Base-by-base conservation (phyloP, 2,113 vertebrate genomes). In the Caloenas nicobarica region DNA sequence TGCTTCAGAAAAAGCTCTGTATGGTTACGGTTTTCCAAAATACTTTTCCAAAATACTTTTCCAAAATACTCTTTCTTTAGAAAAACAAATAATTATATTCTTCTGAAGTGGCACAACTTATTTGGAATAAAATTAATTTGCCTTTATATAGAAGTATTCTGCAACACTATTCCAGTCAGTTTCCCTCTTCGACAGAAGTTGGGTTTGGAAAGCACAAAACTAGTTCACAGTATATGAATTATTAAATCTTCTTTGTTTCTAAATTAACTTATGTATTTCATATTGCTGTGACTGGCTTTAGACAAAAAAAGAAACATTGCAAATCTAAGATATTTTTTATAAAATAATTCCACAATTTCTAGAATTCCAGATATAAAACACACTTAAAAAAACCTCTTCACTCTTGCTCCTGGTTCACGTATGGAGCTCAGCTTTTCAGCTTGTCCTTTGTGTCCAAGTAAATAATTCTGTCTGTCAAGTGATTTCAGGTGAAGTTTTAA, bases 401-500 rank as follows among this genome's bases (percentile, higher is more conserved):
- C 9, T 85, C 6, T 57, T 80, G 33, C 36, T 81, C 10, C 33
- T 42, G 15, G 31, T 44, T 62, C 29, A 23, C 0, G 0, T 86
- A 23, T 3, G 14, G 50, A 86, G 25, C 19, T 90, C 56, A 88
- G 40, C 31, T 86, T 83, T 88, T 86, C 44, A 88, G 19, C 57
- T 57, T 73, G 58, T 79, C 38, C 19, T 71, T 11, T 88, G 0
- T 13, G 29, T 79, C 68, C 60, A 69, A n/a, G n/a, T 86, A 50
- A 91, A 91, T 13, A 13, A 33, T 8, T 83, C n/a, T 81, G 31
- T 58, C 66, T 48, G 22, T 70, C 62, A 81, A 89, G 34, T n/a
- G 61, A 33, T 48, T 89, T 94, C 58, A 93, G 74, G 44, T 93
- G n/a, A 82, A 65, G 24, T 69, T 90, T 89, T 76, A 82, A 60